Evolutionary conservation across 2,113 vertebrate genomes (phyloP).

Genomic region (Lampris megalopsis): DNA sequence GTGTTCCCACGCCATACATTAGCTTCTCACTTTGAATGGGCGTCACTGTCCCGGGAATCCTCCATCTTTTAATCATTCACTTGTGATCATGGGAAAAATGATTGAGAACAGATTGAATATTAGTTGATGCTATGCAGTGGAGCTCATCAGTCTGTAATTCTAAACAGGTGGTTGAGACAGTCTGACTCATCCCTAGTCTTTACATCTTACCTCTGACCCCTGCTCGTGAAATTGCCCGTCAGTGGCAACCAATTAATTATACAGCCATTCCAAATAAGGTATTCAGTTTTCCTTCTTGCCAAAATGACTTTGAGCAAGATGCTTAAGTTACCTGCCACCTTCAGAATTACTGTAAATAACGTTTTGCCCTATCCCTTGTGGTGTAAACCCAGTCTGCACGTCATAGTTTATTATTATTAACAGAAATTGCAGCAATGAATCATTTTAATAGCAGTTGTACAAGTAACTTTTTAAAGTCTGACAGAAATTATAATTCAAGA

Average conservation of each 20-base stretch:
- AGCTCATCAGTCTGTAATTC: slow-evolving; percentile 36
- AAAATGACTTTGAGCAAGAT: background rate
- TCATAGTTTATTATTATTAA: background rate
- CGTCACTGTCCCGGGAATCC: slow-evolving; percentile 27
- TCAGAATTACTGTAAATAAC: background rate
- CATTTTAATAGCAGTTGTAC: slow-evolving; percentile 5
- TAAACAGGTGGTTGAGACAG: slow-evolving; percentile 21
- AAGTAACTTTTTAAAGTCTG: background rate
- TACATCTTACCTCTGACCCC: slow-evolving; percentile 4
- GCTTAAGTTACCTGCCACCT: background rate
- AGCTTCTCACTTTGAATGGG: slow-evolving; percentile 41
- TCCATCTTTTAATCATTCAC: slow-evolving; percentile 59
- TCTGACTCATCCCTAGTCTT: background rate
- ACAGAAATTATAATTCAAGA: too few species aligned
- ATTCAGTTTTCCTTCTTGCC: background rate
- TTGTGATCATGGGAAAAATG: slow-evolving; percentile 56
- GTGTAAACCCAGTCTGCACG: slow-evolving; percentile 14
- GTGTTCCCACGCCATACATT: slow-evolving; percentile 37
- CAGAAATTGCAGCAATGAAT: slow-evolving; percentile 8
- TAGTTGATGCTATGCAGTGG: slow-evolving; percentile 24
- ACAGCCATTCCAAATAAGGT: background rate
- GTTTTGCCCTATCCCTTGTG: background rate
- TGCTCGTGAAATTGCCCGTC: slow-evolving; percentile 3
- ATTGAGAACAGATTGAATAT: slow-evolving; percentile 61
- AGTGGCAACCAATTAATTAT: slow-evolving; percentile 8